Base-by-base conservation (phyloP, 2,797 vertebrate species). In the Neoniphon sammara region DNA sequence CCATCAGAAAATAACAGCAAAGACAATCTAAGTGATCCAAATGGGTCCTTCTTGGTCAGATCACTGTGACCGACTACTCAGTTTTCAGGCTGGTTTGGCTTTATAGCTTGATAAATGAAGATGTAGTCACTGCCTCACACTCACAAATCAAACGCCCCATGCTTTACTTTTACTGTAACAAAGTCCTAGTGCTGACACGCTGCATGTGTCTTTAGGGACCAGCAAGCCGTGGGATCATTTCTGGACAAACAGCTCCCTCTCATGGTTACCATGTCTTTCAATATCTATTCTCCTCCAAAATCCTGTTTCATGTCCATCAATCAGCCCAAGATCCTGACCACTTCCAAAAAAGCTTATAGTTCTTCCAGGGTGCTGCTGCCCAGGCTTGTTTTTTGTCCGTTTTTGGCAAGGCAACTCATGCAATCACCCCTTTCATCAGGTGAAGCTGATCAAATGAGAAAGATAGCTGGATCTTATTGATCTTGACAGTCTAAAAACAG, bases 171-270 rank as follows among this genome's bases (percentile, higher is more conserved):
- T n/a, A 30, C 55, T 54, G 30, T 1, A 27, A 74, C 44, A 73
- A 55, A 66, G 52, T 58, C n/a, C 36, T 39, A 46, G 44, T 46
- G 21, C 21, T 8, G 52, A 67, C 56, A 47, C 21, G 52, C 12
- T 46, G 12, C 25, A 36, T 11, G 9, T 18, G 18, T 56, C 62
- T 36, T 1, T 5, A 1, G 54, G 58, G 14, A 52, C 67, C 69
- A 78, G 49, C 52, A 11, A 21, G 17, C 23, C 61, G 30, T 0
- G 20, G 31, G 55, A 54, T 53, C 18, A 83, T 84, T 66, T 53
- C 47, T 88, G 70, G 69, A 69, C 59, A 74, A 82, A 89, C 74
- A 62, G 80, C 89, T 73, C 89, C 90, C 85, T 87, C 91, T 82
- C 74, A 75, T 91, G 92, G 86, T 66, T 27, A 14, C 14, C 17